Percentiles rank a stretch among this genome's conserved stretches.
These are phyloP conservation scores for Bergia sp. DNA, from an alignment of 92 coral and sea anemone genomes.

Conservation along the genomic window DNA sequence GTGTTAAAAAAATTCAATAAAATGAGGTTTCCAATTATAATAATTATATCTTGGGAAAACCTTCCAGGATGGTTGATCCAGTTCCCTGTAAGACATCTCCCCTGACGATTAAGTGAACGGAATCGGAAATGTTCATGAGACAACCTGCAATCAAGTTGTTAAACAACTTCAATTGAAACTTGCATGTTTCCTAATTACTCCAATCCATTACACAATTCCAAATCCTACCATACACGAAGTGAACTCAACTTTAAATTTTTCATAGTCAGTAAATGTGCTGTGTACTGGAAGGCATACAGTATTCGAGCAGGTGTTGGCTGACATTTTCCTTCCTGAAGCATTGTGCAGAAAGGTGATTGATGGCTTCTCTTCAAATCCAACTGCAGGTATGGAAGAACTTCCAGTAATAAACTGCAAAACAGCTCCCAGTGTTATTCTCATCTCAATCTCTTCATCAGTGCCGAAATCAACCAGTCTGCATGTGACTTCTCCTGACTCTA, in stretches of 20 bases:
- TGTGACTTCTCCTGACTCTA: constrained; percentile 38
- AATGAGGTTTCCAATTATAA: no score
- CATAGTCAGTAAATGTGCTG: constrained; percentile 23
- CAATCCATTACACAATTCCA: constrained; percentile 6
- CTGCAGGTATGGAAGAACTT: no score
- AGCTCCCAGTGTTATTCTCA: constrained; percentile 41
- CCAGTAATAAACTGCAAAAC: constrained; percentile 26
- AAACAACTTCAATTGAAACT: no score
- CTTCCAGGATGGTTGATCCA: no score
- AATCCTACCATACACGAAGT: constrained; percentile 34
- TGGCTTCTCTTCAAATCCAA: no score
- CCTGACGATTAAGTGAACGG: no score
- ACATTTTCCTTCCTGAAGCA: constrained; percentile 39
- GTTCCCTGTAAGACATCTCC: no score
- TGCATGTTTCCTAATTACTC: not conserved
- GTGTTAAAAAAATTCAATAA: no score
- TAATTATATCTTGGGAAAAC: no score
- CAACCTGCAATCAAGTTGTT: no score
- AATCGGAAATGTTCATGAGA: no score
- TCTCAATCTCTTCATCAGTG: constrained; percentile 15
- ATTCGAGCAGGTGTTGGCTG: constrained; percentile 47
- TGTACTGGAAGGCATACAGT: constrained; percentile 29
- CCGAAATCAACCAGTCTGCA: constrained; percentile 6
- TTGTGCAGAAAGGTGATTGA: constrained; percentile 45
- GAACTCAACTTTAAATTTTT: constrained; percentile 41